Evolutionary conservation across 1,140 invertebrate species (phyloP).

Genomic region (Macrostomum lignano): DNA sequence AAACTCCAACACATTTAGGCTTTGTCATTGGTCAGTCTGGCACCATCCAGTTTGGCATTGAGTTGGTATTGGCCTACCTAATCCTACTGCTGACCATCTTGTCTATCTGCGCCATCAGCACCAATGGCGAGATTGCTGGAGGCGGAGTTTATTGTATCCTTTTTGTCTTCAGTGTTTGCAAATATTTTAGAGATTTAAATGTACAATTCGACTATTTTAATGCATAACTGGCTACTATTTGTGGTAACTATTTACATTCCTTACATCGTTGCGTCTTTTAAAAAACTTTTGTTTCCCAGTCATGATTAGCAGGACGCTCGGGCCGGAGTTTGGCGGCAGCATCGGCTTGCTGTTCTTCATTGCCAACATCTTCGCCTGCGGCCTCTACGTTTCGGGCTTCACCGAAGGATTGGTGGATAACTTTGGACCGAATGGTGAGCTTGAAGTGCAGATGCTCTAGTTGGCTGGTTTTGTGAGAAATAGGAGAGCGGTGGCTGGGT

Average conservation of each 20-base stretch:
- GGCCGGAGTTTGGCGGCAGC: slow-evolving; percentile 74
- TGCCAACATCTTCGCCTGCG: slow-evolving; percentile 75
- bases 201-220: too few species aligned
- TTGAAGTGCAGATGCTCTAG: too few species aligned
- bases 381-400: slow-evolving; percentile 66
- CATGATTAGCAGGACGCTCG: slow-evolving; percentile 82
- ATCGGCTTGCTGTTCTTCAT: slow-evolving; percentile 84
- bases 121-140: slow-evolving; percentile 89
- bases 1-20: slow-evolving; percentile 36
- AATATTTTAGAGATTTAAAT: slow-evolving; percentile 2
- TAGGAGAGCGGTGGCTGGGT: too few species aligned
- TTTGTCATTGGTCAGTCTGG: slow-evolving; percentile 88
- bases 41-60: slow-evolving; percentile 52
- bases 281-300: slow-evolving; percentile 13
- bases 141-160: slow-evolving; percentile 95
- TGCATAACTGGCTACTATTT: too few species aligned
- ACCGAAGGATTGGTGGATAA: slow-evolving; percentile 84
- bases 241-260: slow-evolving; percentile 8
- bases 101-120: slow-evolving; percentile 89
- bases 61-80: slow-evolving; percentile 61
- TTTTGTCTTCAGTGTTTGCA: slow-evolving; percentile 23
- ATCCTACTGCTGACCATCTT: slow-evolving; percentile 81
- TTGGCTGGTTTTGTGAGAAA: too few species aligned
- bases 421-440: slow-evolving; percentile 61
- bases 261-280: slow-evolving; percentile 10